phyloP scores from a whole-genome alignment of 1,140 invertebrate genomes.

The Drosophila prosaltans region DNA sequence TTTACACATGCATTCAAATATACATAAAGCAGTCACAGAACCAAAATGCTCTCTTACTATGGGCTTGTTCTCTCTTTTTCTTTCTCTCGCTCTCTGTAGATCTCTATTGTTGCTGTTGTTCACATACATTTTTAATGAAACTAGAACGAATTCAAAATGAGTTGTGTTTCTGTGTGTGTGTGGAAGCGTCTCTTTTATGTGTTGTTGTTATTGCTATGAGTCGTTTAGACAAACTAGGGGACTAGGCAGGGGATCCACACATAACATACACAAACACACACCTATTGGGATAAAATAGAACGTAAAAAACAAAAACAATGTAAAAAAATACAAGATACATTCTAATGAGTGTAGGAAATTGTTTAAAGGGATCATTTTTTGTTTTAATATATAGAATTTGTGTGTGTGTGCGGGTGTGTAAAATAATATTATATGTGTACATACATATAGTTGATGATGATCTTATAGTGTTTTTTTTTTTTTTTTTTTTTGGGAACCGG shows the following conservation, averaged over 20 bases:
- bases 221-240: neutral
- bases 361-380: conserved; percentile 9
- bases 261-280: neutral
- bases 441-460: conserved; percentile 38
- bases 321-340: conserved; percentile 24
- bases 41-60: neutral
- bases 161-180: neutral
- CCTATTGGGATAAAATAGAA: conserved; percentile 8
- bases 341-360: conserved; percentile 28
- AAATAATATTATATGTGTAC: conserved; percentile 11
- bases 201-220: neutral
- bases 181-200: neutral
- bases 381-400: conserved; percentile 7
- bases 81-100: conserved; percentile 16
- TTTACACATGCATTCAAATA: conserved; percentile 1
- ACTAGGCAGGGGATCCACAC: conserved; percentile 24
- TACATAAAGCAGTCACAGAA: conserved; percentile 15
- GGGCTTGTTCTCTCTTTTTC: conserved; percentile 8
- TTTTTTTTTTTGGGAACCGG: conserved; percentile 42
- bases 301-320: neutral
- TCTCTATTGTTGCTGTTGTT: conserved; percentile 17
- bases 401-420: conserved; percentile 48
- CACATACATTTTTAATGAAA: conserved; percentile 54
- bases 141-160: conserved; percentile 62
- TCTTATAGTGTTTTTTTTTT: conserved; percentile 29